phyloP scores from a whole-genome alignment of 2,113 vertebrate species.

The Solea solea region DNA sequence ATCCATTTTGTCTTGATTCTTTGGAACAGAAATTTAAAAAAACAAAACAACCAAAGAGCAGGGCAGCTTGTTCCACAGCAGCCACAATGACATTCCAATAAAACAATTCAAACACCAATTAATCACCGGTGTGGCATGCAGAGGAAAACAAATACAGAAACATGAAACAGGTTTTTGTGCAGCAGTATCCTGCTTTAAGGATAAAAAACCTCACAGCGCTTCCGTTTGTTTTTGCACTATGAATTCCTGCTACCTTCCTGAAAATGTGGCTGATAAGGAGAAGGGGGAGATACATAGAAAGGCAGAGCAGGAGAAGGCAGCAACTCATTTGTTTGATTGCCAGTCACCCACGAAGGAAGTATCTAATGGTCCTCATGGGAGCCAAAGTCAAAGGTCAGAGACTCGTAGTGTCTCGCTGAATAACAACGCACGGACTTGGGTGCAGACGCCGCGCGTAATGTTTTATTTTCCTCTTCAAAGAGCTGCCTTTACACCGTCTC shows the following conservation, averaged over 20 bases:
- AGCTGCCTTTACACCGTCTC: not conserved
- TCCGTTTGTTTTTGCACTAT: conserved; percentile 82
- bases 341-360: conserved; percentile 68
- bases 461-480: conserved; percentile 13
- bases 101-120: conserved; percentile 75
- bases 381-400: conserved; percentile 45
- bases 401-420: conserved; percentile 13
- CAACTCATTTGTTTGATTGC: conserved; percentile 47
- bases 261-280: conserved; percentile 25
- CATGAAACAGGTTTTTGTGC: conserved; percentile 68
- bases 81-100: conserved; percentile 68
- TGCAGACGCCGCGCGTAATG: not conserved
- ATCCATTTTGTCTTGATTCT: conserved; percentile 44
- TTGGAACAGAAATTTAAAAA: conserved; percentile 44
- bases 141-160: conserved; percentile 70
- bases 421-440: conserved; percentile 10
- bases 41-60: conserved; percentile 53
- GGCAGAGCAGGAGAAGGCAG: conserved; percentile 24
- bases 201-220: conserved; percentile 78
- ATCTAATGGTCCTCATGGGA: conserved; percentile 61
- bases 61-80: conserved; percentile 60
- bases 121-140: conserved; percentile 74
- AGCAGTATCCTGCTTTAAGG: conserved; percentile 78
- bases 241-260: conserved; percentile 75
- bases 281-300: conserved; percentile 2